phyloP scores from a whole-genome alignment of 2,888 invertebrate genomes.

The Melanophora roralis region DNA sequence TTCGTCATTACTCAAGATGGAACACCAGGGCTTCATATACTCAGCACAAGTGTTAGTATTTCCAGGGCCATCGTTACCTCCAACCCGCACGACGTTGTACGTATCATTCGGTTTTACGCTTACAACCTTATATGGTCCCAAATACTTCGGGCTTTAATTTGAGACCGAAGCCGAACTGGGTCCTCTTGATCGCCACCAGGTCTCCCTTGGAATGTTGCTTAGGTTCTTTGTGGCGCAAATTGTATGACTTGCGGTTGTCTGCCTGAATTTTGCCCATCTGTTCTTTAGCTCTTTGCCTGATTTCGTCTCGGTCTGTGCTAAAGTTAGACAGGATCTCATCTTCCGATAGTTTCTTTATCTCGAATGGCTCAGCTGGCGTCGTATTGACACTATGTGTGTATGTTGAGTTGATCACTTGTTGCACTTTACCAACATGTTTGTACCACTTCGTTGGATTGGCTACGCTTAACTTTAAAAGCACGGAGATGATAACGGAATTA shows the following conservation, averaged over 20 bases:
- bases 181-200: not conserved
- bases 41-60: not conserved
- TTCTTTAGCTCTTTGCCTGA: not conserved
- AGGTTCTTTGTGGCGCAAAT: not conserved
- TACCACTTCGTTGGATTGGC: constrained; percentile 24
- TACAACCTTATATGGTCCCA: not conserved
- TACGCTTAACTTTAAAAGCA: constrained; percentile 46
- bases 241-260: not conserved
- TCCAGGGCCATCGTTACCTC: not conserved
- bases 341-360: constrained; percentile 5
- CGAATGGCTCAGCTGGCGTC: constrained; percentile 47
- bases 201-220: not conserved
- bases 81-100: too few species aligned
- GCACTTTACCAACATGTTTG: constrained; percentile 17
- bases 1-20: not conserved
- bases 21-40: not conserved
- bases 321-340: constrained; percentile 11
- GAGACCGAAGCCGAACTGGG: not conserved
- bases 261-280: not conserved
- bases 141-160: not conserved
- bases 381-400: constrained; percentile 51
- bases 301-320: constrained; percentile 25
- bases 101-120: not conserved
- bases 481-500: constrained; percentile 22
- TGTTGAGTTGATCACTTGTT: constrained; percentile 42